Evolutionary conservation across 2,888 invertebrate genomes (phyloP).

Genomic region (Anodontia alba): DNA sequence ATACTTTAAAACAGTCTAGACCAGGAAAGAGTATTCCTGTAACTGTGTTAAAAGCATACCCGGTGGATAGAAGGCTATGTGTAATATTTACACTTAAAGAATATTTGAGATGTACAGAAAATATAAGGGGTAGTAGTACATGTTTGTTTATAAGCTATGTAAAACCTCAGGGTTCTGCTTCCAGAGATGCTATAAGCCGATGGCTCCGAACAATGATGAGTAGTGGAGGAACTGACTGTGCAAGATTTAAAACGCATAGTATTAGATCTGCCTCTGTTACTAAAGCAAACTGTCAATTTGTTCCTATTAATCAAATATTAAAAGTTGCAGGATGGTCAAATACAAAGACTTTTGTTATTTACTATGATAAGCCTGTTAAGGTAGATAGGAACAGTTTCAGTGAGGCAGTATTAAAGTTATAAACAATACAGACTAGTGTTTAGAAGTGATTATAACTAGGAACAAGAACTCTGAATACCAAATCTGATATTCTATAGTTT

Average conservation of each 20-base stretch:
- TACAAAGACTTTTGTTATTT: too few species aligned
- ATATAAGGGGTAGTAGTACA: conserved; percentile 18
- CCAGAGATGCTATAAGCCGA: neutral
- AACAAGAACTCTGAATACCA: too few species aligned
- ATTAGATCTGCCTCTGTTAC: neutral
- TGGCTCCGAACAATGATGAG: neutral
- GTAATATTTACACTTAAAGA: too few species aligned
- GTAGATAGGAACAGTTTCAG: too few species aligned
- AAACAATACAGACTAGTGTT: too few species aligned
- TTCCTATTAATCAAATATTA: too few species aligned
- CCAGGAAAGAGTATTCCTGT: conserved; percentile 26
- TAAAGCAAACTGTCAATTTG: too few species aligned
- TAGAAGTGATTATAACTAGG: too few species aligned
- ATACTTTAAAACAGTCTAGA: conserved; percentile 26
- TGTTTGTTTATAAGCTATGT: conserved; percentile 35
- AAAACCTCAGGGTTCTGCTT: conserved; percentile 32
- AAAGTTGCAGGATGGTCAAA: too few species aligned
- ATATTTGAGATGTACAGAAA: conserved; percentile 15
- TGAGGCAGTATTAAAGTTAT: too few species aligned
- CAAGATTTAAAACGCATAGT: neutral
- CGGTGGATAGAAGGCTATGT: conserved; percentile 33
- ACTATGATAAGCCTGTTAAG: too few species aligned
- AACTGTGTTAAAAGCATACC: conserved; percentile 28
- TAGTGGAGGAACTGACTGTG: neutral
- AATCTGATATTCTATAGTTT: too few species aligned